Evolutionary conservation across 2,797 vertebrate species (phyloP).

Genomic region (Leontopithecus rosalia): DNA sequence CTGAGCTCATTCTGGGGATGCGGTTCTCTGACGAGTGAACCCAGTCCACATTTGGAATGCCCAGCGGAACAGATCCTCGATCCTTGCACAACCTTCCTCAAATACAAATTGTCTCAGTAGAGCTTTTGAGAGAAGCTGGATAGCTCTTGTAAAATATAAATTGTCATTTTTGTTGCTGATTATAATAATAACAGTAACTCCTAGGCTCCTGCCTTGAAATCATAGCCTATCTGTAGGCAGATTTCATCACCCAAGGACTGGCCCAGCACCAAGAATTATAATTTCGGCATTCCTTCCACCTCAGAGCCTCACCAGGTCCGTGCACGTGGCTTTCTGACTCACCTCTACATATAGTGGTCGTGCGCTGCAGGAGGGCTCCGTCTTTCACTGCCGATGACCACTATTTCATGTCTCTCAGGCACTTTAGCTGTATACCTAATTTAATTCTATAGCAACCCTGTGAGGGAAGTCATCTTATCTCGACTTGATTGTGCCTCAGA

Average conservation of each 20-base stretch:
- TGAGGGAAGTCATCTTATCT: not conserved
- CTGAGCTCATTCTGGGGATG: too few species aligned
- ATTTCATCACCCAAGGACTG: not conserved
- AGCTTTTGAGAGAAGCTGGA: not conserved
- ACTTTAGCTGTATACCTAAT: not conserved
- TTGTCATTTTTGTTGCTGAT: not conserved
- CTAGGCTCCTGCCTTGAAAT: not conserved
- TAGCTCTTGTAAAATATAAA: not conserved
- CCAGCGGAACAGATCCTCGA: fast-evolving
- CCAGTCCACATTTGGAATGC: not conserved
- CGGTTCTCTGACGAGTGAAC: not conserved
- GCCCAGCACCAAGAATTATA: not conserved
- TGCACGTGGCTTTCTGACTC: not conserved
- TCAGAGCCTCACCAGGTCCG: fast-evolving
- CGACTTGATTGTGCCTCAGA: not conserved
- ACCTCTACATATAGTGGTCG: not conserved
- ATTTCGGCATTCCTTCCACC: not conserved
- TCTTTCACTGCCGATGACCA: too few species aligned
- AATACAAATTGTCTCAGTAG: not conserved
- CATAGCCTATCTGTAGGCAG: not conserved
- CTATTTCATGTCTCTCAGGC: not conserved
- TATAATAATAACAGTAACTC: not conserved
- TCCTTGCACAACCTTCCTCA: not conserved
- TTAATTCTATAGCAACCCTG: not conserved
- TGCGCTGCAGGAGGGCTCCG: not conserved